Evolutionary conservation across 2,888 invertebrate genomes (phyloP).

Genomic region (Leuctra nigra): DNA sequence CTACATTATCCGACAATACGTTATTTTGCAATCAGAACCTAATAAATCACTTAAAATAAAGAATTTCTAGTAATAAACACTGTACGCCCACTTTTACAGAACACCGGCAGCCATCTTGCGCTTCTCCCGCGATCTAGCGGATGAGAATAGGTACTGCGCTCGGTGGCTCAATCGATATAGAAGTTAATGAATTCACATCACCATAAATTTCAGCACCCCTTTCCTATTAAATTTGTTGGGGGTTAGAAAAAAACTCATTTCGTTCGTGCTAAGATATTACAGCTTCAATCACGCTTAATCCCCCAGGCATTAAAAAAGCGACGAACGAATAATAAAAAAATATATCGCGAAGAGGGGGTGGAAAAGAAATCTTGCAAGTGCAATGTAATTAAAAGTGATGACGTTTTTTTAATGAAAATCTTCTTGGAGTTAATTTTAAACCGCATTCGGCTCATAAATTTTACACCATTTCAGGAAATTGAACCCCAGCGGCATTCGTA

Average conservation of each 20-base stretch:
- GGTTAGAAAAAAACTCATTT: conserved; percentile 24
- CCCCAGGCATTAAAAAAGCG: conserved; percentile 4
- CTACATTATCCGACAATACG: background rate
- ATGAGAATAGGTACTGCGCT: background rate
- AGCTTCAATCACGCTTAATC: conserved; percentile 22
- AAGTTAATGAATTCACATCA: conserved; percentile 1
- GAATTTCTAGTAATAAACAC: background rate
- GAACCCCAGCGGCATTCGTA: background rate
- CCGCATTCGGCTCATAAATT: conserved; percentile 15
- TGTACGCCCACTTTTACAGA: background rate
- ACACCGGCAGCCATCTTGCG: background rate
- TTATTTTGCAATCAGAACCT: background rate
- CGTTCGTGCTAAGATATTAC: conserved; percentile 21
- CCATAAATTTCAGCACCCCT: conserved; percentile 8
- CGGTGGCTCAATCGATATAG: background rate
- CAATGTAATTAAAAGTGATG: conserved; percentile 23
- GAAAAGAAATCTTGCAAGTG: conserved; percentile 20
- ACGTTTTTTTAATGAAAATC: conserved; percentile 15
- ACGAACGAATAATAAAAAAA: conserved; percentile 12
- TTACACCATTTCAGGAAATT: background rate
- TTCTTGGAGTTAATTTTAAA: conserved; percentile 11
- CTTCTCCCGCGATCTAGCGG: background rate
- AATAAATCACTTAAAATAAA: background rate
- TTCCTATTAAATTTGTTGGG: conserved; percentile 17
- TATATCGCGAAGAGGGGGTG: conserved; percentile 14